Conservation (phyloP, 1,140 invertebrate genomes). For the Pachyrhynchus sulphureomaculatus region DNA sequence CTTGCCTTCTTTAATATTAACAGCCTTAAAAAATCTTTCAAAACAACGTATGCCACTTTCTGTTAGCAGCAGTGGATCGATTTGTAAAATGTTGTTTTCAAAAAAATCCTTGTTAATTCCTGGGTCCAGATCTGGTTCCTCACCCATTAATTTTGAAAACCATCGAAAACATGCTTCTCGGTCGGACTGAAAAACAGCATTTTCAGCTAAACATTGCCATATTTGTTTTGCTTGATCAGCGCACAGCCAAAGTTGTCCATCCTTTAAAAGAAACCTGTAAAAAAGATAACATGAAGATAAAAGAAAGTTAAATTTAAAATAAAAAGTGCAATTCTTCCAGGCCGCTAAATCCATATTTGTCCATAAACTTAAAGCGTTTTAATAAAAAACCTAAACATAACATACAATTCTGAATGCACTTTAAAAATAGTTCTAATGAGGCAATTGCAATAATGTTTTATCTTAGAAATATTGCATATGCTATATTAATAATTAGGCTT, state of each 20-base stretch:
- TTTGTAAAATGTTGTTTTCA: slow-evolving; percentile 89
- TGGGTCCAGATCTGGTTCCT: slow-evolving; percentile 95
- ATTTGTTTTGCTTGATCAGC: slow-evolving; percentile 96
- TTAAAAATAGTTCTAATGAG: too few relatives aligned
- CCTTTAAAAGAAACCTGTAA: slow-evolving; percentile 79
- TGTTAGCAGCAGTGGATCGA: slow-evolving; percentile 88
- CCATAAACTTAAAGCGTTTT: too few relatives aligned
- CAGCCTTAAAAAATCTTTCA: slow-evolving; percentile 94
- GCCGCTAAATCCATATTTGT: too few relatives aligned
- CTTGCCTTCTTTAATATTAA: slow-evolving; percentile 94
- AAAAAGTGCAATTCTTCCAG: too few relatives aligned
- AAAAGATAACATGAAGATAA: too few relatives aligned
- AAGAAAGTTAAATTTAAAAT: too few relatives aligned
- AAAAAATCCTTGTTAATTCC: slow-evolving; percentile 97
- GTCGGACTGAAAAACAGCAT: slow-evolving; percentile 87
- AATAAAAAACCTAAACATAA: too few relatives aligned
- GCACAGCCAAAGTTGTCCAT: slow-evolving; percentile 94
- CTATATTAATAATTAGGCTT: too few relatives aligned
- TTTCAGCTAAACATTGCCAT: slow-evolving; percentile 94
- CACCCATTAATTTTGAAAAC: slow-evolving; percentile 98
- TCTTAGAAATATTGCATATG: too few relatives aligned
- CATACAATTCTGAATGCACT: too few relatives aligned
- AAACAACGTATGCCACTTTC: slow-evolving; percentile 95
- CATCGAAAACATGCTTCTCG: slow-evolving; percentile 97
- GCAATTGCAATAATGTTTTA: too few relatives aligned